phyloP scores from a whole-genome alignment of 2,113 vertebrate species.

The Colaptes auratus region DNA sequence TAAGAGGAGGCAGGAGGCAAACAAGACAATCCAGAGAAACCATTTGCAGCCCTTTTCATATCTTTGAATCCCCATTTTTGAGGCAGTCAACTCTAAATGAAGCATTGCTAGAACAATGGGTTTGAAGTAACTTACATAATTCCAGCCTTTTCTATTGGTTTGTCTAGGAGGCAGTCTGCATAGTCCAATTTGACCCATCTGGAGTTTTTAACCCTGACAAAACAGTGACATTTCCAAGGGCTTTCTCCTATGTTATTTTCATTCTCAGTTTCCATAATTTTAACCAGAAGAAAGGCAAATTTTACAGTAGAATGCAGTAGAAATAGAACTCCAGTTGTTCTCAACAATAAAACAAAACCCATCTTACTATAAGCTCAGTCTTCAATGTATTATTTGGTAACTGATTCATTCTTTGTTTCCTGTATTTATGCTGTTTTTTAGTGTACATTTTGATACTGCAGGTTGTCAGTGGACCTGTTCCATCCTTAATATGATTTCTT shows the following conservation, averaged over 20 bases:
- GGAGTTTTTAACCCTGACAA: background rate
- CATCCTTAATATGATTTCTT: background rate
- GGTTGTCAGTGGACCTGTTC: background rate
- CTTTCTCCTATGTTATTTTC: background rate
- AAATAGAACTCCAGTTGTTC: background rate
- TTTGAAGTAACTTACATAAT: background rate
- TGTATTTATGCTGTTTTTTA: background rate
- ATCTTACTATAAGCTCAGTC: background rate
- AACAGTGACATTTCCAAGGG: background rate
- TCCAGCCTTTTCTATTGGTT: background rate
- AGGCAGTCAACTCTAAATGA: background rate
- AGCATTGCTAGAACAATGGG: background rate
- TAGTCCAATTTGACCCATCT: background rate
- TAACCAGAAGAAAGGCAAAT: background rate
- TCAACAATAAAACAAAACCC: background rate
- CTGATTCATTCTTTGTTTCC: background rate
- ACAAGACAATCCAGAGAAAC: background rate
- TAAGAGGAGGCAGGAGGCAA: background rate
- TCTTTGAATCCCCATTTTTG: background rate
- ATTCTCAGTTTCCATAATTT: background rate
- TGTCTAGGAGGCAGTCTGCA: background rate
- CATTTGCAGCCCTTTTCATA: background rate
- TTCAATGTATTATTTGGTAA: background rate
- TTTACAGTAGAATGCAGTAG: background rate
- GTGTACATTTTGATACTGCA: background rate